Evolutionary conservation across 2,113 vertebrate species (phyloP).

Genomic region (Vidua macroura): DNA sequence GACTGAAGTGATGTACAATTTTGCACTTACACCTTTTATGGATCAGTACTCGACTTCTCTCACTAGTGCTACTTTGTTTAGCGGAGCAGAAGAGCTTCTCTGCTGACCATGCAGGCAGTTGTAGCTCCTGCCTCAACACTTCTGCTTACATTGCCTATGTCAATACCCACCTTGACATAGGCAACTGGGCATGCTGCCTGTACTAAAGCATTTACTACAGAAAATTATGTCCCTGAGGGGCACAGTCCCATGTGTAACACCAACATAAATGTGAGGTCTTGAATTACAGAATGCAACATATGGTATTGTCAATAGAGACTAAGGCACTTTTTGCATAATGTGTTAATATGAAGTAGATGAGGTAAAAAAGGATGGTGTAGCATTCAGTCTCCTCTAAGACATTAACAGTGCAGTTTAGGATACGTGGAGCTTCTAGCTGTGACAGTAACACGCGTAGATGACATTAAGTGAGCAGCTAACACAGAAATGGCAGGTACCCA

Average conservation of each 20-base stretch:
- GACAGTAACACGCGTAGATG: background rate
- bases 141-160: background rate
- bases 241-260: fast-evolving
- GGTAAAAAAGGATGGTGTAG: background rate
- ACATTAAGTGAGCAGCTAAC: background rate
- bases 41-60: background rate
- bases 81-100: background rate
- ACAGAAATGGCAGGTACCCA: background rate
- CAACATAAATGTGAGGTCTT: background rate
- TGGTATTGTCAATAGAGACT: background rate
- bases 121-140: background rate
- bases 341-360: background rate
- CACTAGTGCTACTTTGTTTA: background rate
- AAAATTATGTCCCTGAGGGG: background rate
- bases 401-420: background rate
- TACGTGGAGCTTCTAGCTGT: fast-evolving
- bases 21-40: background rate
- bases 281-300: background rate
- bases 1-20: background rate
- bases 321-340: background rate
- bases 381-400: background rate
- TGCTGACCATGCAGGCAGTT: background rate
- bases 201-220: background rate
- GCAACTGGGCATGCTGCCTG: background rate
- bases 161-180: background rate